Conservation (phyloP, 2,888 invertebrate genomes). For the Ornithoptera priamus region DNA sequence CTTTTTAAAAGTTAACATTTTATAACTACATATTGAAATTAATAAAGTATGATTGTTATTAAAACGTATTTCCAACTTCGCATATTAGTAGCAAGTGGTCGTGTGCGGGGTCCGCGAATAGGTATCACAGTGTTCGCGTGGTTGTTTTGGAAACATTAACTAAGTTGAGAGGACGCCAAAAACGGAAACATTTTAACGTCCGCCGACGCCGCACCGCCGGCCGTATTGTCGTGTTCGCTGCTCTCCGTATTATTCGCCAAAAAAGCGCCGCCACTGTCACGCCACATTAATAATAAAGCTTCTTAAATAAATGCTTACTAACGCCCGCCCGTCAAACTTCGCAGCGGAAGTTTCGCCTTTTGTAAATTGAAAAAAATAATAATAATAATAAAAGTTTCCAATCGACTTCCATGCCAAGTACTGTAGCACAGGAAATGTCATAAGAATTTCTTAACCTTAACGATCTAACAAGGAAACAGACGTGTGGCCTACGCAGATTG, state of each 20-base stretch:
- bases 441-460: background rate
- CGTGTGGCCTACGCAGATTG: too few species aligned
- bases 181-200: constrained; percentile 72
- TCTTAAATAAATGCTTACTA: constrained; percentile 25
- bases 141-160: constrained; percentile 76
- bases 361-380: constrained; percentile 13
- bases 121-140: constrained; percentile 52
- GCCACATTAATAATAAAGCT: constrained; percentile 36
- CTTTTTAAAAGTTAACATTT: background rate
- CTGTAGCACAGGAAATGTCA: background rate
- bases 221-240: constrained; percentile 60
- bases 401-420: background rate
- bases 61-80: constrained; percentile 23
- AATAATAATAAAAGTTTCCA: background rate
- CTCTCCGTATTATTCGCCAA: constrained; percentile 53
- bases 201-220: constrained; percentile 46
- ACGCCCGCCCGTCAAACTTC: constrained; percentile 19
- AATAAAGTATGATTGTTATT: background rate
- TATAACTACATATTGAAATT: background rate
- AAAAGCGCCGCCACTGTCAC: constrained; percentile 51
- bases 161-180: constrained; percentile 76
- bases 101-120: constrained; percentile 36
- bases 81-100: constrained; percentile 18
- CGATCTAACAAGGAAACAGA: background rate
- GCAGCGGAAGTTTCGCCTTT: constrained; percentile 19